phyloP scores from a whole-genome alignment of 2,113 vertebrate genomes.

The Nothoprocta perdicaria region DNA sequence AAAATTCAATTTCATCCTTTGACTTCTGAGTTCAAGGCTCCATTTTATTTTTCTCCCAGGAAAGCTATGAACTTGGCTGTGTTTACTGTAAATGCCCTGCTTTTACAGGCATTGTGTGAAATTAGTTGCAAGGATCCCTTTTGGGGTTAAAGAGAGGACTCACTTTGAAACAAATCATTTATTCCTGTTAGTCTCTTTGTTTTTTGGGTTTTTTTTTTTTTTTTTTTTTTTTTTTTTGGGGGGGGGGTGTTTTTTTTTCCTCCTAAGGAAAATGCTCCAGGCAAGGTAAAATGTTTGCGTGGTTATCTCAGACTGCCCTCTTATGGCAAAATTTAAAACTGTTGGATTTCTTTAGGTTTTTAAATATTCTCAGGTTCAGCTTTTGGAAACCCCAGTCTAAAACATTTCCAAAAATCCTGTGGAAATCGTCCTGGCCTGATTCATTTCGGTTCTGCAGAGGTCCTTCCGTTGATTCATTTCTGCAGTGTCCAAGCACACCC shows the following conservation, averaged over 20 bases:
- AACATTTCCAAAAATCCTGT: background rate
- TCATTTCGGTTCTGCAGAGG: background rate
- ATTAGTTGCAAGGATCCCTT: background rate
- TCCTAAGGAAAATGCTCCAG: background rate
- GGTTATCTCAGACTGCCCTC: slow-evolving; percentile 63
- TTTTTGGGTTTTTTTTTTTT: too few relatives aligned
- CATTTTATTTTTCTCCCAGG: background rate
- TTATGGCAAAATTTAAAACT: slow-evolving; percentile 52
- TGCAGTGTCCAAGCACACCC: background rate
- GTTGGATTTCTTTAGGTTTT: background rate
- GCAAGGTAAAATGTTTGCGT: background rate
- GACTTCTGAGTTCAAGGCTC: background rate
- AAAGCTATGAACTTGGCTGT: background rate
- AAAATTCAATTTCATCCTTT: background rate
- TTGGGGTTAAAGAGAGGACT: background rate
- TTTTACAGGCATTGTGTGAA: background rate
- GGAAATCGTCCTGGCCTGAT: background rate
- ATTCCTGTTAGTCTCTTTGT: background rate
- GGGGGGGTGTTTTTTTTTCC: too few relatives aligned
- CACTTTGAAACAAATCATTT: background rate
- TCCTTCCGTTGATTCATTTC: accelerated
- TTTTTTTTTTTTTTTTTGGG: too few relatives aligned
- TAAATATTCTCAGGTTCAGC: background rate
- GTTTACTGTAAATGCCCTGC: background rate
- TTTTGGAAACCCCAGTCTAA: background rate